phyloP scores from a whole-genome alignment of 2,113 vertebrate genomes.

The Spea bombifrons region DNA sequence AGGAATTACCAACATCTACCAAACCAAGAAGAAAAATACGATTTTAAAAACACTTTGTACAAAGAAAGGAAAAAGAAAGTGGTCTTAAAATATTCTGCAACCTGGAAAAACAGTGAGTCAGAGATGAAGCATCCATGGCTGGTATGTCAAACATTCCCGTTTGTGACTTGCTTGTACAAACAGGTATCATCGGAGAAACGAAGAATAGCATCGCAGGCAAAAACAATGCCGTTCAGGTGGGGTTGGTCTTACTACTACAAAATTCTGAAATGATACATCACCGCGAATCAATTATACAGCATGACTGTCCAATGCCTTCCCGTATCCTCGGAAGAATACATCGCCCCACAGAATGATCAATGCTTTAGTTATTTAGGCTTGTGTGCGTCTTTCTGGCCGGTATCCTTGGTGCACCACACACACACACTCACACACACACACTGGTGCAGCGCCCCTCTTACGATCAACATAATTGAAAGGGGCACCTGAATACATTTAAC shows the following conservation, averaged over 20 bases:
- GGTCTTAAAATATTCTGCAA: too few relatives aligned
- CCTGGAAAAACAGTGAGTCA: too few relatives aligned
- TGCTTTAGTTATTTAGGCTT: not conserved
- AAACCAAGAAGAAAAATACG: too few relatives aligned
- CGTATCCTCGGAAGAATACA: not conserved
- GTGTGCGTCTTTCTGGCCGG: too few relatives aligned
- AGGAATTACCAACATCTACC: too few relatives aligned
- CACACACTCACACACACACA: too few relatives aligned
- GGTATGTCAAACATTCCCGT: constrained; percentile 36
- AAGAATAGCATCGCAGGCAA: not conserved
- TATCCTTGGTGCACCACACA: too few relatives aligned
- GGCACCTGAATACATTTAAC: too few relatives aligned
- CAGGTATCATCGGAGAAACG: constrained; percentile 9
- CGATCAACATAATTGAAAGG: too few relatives aligned
- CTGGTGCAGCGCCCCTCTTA: too few relatives aligned
- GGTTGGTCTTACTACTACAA: not conserved
- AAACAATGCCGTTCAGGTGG: not conserved
- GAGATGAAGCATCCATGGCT: constrained; percentile 4
- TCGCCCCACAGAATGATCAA: not conserved
- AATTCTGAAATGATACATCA: not conserved
- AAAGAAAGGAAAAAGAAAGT: too few relatives aligned
- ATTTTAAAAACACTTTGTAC: too few relatives aligned
- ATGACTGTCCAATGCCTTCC: not conserved
- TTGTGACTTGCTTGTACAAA: constrained; percentile 29
- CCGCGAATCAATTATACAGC: not conserved